A percentile compares a stretch with the other conserved stretches of the same genome.
phyloP scores from a whole-genome alignment of 1,140 invertebrate genomes.

The Calliopsis andreniformis region DNA sequence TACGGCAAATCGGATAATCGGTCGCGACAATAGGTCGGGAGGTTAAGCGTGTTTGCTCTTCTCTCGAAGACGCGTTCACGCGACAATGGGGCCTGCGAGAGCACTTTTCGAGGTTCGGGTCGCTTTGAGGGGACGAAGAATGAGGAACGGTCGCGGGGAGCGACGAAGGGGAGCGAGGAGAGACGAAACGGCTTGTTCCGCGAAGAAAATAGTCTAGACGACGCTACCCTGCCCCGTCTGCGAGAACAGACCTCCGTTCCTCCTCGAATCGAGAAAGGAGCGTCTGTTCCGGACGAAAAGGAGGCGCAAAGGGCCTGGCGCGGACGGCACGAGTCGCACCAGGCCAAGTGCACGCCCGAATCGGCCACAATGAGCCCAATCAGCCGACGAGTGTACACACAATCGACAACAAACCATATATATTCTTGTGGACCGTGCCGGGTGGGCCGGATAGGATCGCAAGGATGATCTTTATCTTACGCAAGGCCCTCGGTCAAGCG shows the following conservation, averaged over 20 bases:
- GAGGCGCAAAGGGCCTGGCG: slow-evolving; percentile 36
- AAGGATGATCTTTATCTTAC: slow-evolving; percentile 66
- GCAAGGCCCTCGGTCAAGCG: slow-evolving; percentile 1
- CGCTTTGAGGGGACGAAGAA: slow-evolving; percentile 39
- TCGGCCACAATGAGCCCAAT: slow-evolving; percentile 78
- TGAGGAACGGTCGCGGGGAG: slow-evolving; percentile 2
- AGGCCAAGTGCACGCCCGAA: slow-evolving; percentile 67
- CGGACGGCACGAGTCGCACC: slow-evolving; percentile 39
- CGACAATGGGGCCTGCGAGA: slow-evolving; percentile 75
- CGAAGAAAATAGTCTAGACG: background rate
- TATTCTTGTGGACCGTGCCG: slow-evolving; percentile 17
- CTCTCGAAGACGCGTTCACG: slow-evolving; percentile 78
- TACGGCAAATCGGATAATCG: slow-evolving; percentile 79
- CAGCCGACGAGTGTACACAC: slow-evolving; percentile 75
- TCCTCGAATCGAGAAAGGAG: slow-evolving; percentile 29
- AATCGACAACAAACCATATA: slow-evolving; percentile 76
- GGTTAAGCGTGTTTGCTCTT: slow-evolving; percentile 81
- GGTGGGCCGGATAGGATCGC: background rate
- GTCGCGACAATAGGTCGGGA: slow-evolving; percentile 76
- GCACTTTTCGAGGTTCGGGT: slow-evolving; percentile 73
- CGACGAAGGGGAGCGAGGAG: background rate
- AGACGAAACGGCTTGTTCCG: background rate
- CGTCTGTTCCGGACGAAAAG: too few relatives aligned
- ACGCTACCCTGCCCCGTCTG: background rate
- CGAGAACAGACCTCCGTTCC: background rate